phyloP scores from a whole-genome alignment of 2,888 invertebrate genomes.

The Coremacera marginata region DNA sequence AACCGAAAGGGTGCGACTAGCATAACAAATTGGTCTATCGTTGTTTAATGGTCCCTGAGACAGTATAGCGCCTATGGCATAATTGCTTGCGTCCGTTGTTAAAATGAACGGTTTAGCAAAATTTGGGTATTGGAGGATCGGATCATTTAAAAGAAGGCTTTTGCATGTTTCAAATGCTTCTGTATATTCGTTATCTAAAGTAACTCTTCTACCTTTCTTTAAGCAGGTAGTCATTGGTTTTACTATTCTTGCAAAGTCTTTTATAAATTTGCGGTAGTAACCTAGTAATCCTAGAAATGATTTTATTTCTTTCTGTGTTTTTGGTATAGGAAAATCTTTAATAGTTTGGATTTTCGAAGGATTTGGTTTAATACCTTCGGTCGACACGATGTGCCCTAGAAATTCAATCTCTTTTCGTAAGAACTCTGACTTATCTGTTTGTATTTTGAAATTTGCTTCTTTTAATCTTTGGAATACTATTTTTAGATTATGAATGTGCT shows the following conservation, averaged over 20 bases:
- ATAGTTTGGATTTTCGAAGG: slow-evolving; percentile 41
- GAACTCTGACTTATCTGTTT: background rate
- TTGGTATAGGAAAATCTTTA: slow-evolving; percentile 39
- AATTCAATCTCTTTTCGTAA: background rate
- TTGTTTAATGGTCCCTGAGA: slow-evolving; percentile 2
- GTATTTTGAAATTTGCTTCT: background rate
- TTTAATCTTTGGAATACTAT: background rate
- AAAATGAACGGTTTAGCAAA: slow-evolving; percentile 40
- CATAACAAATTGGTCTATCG: slow-evolving; percentile 25
- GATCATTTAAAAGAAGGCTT: background rate
- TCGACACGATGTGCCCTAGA: no score
- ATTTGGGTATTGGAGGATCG: slow-evolving; percentile 16
- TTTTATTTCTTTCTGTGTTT: slow-evolving; percentile 36
- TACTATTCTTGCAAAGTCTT: background rate
- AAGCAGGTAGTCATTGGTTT: background rate
- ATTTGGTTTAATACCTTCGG: background rate
- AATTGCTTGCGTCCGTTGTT: slow-evolving; percentile 31
- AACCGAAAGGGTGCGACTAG: no score
- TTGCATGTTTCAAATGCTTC: background rate
- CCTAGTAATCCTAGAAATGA: background rate
- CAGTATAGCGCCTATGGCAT: slow-evolving; percentile 26
- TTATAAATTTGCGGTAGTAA: background rate
- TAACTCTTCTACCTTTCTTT: background rate
- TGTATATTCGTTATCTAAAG: background rate
- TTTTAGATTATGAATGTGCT: background rate